phyloP scores from a whole-genome alignment of 2,113 vertebrate species.

The Planiliza haematocheilus region DNA sequence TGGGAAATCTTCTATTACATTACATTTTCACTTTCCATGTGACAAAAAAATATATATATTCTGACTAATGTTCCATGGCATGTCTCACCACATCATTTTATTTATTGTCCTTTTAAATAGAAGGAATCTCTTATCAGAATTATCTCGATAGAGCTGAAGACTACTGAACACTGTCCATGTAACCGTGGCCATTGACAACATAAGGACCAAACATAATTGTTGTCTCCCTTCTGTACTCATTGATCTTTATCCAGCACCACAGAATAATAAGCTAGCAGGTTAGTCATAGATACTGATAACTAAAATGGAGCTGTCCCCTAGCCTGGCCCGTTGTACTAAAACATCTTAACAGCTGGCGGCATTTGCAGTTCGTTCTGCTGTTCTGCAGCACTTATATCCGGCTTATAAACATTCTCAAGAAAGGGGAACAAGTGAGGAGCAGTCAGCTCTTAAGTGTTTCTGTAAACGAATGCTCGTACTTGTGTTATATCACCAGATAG shows the following conservation, averaged over 20 bases:
- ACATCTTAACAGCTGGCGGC: not conserved
- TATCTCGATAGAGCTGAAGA: too few species aligned
- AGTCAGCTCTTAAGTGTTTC: not conserved
- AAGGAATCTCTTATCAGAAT: too few species aligned
- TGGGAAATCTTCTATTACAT: too few species aligned
- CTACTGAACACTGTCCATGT: not conserved
- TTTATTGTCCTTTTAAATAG: too few species aligned
- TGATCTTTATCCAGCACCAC: not conserved
- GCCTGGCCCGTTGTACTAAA: not conserved
- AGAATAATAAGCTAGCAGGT: constrained; percentile 8
- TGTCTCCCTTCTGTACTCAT: not conserved
- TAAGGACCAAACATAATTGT: too few species aligned
- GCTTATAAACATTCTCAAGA: not conserved
- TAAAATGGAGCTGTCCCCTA: not conserved
- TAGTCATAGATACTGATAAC: not conserved
- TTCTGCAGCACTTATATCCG: not conserved
- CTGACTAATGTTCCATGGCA: too few species aligned
- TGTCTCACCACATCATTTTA: too few species aligned
- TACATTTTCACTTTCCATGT: too few species aligned
- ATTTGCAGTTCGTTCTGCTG: not conserved
- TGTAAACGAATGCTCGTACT: constrained; percentile 10
- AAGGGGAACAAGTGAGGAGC: constrained; percentile 1
- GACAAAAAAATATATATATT: too few species aligned
- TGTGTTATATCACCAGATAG: constrained; percentile 8
- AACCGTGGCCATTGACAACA: too few species aligned